Base-by-base conservation (phyloP, 2,113 vertebrate genomes). In the Mungos mungo region DNA sequence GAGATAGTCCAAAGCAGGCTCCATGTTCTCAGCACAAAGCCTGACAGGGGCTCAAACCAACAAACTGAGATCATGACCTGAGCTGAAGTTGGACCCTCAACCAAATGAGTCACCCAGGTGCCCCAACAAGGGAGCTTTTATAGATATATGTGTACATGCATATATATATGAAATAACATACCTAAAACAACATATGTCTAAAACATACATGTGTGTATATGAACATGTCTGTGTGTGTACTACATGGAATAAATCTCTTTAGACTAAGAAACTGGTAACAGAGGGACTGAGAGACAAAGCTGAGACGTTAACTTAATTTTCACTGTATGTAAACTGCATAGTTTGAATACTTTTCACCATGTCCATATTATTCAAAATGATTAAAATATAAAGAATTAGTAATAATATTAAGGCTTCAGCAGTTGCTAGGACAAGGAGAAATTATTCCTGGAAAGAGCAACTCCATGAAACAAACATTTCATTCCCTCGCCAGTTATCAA, bases 311-410 rank as follows among this genome's bases (percentile, higher is more conserved):
- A 90, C 33, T 72, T 76, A 90, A 94, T 87, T 94, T 94, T 90
- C 33, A 85, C 69, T 71, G 31, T 74, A 35, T 50, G 68, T 18
- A 5, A 90, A 54, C 54, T 88, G 35, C 50, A 80, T 93, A 91
- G 14, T 71, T 96, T 74, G 52, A 95, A 85, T 92, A n/a, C 80
- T 90, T 91, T 96, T 88, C 35, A 81, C 31, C 33, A 66, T 90
- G 71, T 86, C 35, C 7, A 35, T 41, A 74, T 84, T 85, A 92
- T 96, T 88, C n/a, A 88, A 80, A 66, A 9, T 50, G 31, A 96
- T 13, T 95, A 81, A 97, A 93, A 88, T 95, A 3, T 57, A 91
- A 96, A 82, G 21, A 95, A 80, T 93, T 77, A 71, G 45, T 52
- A 72, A 60, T 35, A 60, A 38, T 93, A 54, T 82, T 63, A 76